These are phyloP conservation scores for Prochilodus magdalenae DNA, from an alignment of 2,113 vertebrate genomes.

Conservation along the genomic window DNA sequence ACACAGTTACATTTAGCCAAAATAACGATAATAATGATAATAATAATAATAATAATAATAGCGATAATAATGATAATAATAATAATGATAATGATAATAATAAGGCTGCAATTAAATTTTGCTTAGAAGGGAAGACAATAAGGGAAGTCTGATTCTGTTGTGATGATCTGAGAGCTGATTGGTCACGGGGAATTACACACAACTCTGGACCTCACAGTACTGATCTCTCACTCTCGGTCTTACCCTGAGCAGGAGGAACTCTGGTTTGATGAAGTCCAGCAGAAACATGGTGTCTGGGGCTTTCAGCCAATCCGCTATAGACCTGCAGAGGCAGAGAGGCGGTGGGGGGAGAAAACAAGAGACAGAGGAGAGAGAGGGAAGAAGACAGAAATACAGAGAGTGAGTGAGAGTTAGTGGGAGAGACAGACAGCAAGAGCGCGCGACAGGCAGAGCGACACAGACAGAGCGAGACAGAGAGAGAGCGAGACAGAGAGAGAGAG, in stretches of 20 bases:
- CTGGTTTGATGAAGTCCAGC: conserved; percentile 96
- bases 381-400: neutral
- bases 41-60: no score
- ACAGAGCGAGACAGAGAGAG: no score
- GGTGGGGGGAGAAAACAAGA: neutral
- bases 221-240: conserved; percentile 42
- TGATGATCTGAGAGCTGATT: neutral
- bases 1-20: no score
- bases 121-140: no score
- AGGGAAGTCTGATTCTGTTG: neutral
- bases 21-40: no score
- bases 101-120: no score
- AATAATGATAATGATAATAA: no score
- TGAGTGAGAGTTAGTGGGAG: no score
- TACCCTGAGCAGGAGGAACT: conserved; percentile 96
- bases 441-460: no score
- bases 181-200: conserved; percentile 4
- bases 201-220: neutral
- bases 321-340: conserved; percentile 73
- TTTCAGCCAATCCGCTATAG: conserved; percentile 96
- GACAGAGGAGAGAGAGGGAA: neutral
- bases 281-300: conserved; percentile 98
- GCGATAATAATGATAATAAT: no score
- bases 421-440: no score
- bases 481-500: neutral